These are phyloP conservation scores for Dolomedes plantarius DNA, from an alignment of 2,888 invertebrate species.

Conservation along the genomic window DNA sequence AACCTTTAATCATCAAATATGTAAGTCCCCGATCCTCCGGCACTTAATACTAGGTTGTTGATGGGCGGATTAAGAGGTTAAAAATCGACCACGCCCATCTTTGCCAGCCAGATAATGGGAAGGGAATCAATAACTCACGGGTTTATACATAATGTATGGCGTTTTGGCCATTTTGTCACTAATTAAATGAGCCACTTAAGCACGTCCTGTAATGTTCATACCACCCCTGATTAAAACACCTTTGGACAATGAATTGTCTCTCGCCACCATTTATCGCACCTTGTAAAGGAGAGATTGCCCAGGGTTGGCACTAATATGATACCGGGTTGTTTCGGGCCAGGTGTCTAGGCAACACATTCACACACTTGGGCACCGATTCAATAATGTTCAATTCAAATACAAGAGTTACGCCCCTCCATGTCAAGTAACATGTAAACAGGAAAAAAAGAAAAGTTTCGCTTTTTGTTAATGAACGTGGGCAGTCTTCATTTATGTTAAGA, in stretches of 20 bases:
- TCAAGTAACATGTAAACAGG: too few species aligned
- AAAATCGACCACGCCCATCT: slow-evolving; percentile 9
- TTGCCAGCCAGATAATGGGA: slow-evolving; percentile 9
- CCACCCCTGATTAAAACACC: neutral
- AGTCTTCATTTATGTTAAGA: too few species aligned
- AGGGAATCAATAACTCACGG: slow-evolving; percentile 15
- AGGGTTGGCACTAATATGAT: neutral
- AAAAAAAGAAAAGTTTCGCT: too few species aligned
- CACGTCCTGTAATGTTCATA: neutral
- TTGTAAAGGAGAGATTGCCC: neutral
- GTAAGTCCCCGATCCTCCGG: neutral
- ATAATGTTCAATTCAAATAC: too few species aligned
- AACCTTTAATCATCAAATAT: neutral
- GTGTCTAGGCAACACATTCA: too few species aligned
- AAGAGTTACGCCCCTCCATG: too few species aligned
- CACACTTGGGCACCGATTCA: too few species aligned
- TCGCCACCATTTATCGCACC: neutral
- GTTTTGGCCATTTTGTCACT: slow-evolving; percentile 10
- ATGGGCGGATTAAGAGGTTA: slow-evolving; percentile 12
- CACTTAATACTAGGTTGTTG: neutral
- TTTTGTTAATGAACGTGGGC: too few species aligned
- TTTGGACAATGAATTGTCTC: neutral
- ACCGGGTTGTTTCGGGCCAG: too few species aligned
- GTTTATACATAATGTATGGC: slow-evolving; percentile 15
- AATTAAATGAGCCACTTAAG: slow-evolving; percentile 21